phyloP scores from a whole-genome alignment of 2,113 vertebrate species.

The Dromaius novaehollandiae region DNA sequence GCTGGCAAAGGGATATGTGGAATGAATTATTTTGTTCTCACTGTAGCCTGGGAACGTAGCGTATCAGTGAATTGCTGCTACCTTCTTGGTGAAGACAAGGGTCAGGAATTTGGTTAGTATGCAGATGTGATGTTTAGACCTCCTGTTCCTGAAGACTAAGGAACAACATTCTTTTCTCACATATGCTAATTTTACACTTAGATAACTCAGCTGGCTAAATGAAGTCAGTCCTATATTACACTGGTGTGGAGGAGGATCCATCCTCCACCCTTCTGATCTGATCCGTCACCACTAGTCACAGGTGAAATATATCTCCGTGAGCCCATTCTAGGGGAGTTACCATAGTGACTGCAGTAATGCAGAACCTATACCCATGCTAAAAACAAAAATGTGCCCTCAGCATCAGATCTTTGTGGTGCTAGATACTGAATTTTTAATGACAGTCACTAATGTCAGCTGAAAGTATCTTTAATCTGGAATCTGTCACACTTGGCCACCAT shows the following conservation, averaged over 20 bases:
- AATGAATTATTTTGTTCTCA: not conserved
- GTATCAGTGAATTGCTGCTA: not conserved
- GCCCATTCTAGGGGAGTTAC: slow-evolving; percentile 40
- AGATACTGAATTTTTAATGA: slow-evolving; percentile 45
- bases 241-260: not conserved
- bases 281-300: slow-evolving; percentile 33
- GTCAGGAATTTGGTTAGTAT: not conserved
- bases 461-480: not conserved
- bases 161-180: not conserved
- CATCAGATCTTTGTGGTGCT: not conserved
- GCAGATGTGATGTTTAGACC: not conserved
- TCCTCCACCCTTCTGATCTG: slow-evolving; percentile 16
- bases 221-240: not conserved
- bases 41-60: not conserved
- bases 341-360: slow-evolving; percentile 38
- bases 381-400: slow-evolving; percentile 38
- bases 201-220: not conserved
- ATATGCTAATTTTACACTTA: not conserved
- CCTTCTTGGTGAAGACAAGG: not conserved
- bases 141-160: not conserved
- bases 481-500: not conserved
- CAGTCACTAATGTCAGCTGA: not conserved
- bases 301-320: slow-evolving; percentile 11
- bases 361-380: slow-evolving; percentile 5
- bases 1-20: not conserved